phyloP scores from a whole-genome alignment of 2,797 vertebrate genomes.

The Sebastes miniatus region DNA sequence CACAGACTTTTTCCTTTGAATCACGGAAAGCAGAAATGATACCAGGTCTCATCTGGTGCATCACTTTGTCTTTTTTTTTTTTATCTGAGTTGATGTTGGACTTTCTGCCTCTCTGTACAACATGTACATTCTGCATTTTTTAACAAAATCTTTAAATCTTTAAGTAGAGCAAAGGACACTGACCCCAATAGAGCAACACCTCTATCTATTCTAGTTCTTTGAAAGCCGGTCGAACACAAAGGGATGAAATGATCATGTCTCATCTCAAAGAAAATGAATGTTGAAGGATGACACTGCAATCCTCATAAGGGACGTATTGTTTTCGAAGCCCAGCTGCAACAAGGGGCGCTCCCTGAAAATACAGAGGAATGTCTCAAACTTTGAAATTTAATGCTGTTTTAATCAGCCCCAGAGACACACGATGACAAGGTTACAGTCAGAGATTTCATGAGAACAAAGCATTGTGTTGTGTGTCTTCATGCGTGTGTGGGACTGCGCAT shows the following conservation, averaged over 20 bases:
- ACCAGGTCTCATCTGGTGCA: not conserved
- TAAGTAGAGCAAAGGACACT: not conserved
- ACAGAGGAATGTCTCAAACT: constrained; percentile 41
- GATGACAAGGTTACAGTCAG: constrained; percentile 6
- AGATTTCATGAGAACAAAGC: not conserved
- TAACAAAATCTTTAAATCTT: not conserved
- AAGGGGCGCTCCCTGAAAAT: constrained; percentile 6
- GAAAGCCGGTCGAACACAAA: not conserved
- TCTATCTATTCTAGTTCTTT: not conserved
- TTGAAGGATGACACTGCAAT: constrained; percentile 45
- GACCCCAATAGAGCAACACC: not conserved
- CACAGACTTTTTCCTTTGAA: not conserved
- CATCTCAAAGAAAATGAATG: constrained; percentile 41
- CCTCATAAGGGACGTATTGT: constrained; percentile 65
- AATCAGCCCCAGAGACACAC: constrained; percentile 13
- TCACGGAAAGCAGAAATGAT: not conserved
- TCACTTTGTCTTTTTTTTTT: not conserved
- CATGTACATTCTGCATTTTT: not conserved
- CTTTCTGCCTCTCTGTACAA: not conserved
- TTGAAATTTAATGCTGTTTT: constrained; percentile 29
- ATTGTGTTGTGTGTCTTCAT: not conserved
- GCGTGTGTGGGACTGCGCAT: not conserved
- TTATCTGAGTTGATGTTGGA: not conserved
- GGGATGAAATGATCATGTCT: constrained; percentile 9
- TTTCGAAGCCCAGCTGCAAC: constrained; percentile 65